Percentiles rank a stretch among this genome's conserved stretches.
phyloP scores from a whole-genome alignment of 2,797 vertebrate genomes.

The Pipistrellus nathusii region DNA sequence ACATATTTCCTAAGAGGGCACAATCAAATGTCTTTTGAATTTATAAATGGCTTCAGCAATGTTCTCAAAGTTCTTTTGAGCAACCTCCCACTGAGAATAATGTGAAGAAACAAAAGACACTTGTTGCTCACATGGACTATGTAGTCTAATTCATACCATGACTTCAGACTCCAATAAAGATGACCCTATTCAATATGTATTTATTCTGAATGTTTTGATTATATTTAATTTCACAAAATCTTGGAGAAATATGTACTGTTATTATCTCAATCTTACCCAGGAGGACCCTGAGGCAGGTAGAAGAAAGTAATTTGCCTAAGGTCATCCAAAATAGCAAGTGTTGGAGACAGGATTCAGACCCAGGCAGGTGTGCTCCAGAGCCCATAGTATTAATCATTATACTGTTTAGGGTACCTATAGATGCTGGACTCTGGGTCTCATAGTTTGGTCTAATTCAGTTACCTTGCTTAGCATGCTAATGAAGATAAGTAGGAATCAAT shows the following conservation, averaged over 20 bases:
- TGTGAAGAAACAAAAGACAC: not conserved
- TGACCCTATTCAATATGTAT: not conserved
- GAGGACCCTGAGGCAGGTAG: not conserved
- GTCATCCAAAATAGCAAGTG: not conserved
- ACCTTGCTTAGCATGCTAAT: not conserved
- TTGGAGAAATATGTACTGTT: not conserved
- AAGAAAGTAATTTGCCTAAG: not conserved
- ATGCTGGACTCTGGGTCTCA: not conserved
- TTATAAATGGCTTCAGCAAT: not conserved
- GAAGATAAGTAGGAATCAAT: not conserved
- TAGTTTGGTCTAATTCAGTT: not conserved
- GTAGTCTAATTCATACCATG: not conserved
- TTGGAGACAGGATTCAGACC: not conserved
- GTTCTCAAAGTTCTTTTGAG: not conserved
- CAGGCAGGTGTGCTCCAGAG: not conserved
- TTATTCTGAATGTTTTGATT: not conserved
- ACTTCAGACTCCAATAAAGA: not conserved
- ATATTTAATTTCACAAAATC: not conserved
- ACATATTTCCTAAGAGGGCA: not conserved
- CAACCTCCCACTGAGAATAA: not conserved
- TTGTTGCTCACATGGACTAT: not conserved
- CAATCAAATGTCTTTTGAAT: not conserved
- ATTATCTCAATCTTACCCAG: not conserved
- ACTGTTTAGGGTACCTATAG: not conserved
- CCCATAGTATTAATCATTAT: not conserved